phyloP scores from a whole-genome alignment of 2,113 vertebrate species.

The Indri indri region DNA sequence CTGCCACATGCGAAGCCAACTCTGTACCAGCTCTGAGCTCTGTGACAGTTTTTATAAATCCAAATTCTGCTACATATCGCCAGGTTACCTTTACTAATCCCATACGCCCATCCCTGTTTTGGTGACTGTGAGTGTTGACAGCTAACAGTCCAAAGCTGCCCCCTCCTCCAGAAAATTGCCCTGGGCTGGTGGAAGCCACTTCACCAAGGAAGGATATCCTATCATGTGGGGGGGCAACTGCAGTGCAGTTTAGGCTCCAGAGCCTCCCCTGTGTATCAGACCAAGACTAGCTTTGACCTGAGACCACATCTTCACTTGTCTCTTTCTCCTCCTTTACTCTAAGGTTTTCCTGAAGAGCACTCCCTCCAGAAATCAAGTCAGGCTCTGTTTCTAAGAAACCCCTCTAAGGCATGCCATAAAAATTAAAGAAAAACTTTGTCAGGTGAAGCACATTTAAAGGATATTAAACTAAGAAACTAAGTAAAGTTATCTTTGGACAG shows the following conservation, averaged over 20 bases:
- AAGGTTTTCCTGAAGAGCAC: neutral
- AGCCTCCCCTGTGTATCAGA: neutral
- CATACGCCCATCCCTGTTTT: fast-evolving
- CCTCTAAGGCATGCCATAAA: neutral
- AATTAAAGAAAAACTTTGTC: neutral
- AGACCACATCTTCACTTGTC: neutral
- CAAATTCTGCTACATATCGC: neutral
- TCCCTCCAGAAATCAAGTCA: neutral
- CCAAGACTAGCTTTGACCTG: neutral
- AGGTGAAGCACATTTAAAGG: neutral
- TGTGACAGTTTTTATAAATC: neutral
- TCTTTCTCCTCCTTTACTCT: neutral
- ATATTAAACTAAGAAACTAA: neutral
- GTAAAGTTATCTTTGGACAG: neutral
- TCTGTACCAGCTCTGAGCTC: neutral
- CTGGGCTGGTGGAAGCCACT: neutral
- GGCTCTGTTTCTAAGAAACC: neutral
- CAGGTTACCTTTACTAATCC: neutral
- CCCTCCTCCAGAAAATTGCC: neutral
- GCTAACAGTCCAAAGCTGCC: neutral
- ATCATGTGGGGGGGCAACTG: neutral
- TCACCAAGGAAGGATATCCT: neutral
- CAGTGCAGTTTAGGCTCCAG: neutral
- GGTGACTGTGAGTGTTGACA: neutral
- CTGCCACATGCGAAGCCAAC: neutral